phyloP scores from a whole-genome alignment of 2,888 invertebrate genomes.

The Caenorhabditis zanzibari region DNA sequence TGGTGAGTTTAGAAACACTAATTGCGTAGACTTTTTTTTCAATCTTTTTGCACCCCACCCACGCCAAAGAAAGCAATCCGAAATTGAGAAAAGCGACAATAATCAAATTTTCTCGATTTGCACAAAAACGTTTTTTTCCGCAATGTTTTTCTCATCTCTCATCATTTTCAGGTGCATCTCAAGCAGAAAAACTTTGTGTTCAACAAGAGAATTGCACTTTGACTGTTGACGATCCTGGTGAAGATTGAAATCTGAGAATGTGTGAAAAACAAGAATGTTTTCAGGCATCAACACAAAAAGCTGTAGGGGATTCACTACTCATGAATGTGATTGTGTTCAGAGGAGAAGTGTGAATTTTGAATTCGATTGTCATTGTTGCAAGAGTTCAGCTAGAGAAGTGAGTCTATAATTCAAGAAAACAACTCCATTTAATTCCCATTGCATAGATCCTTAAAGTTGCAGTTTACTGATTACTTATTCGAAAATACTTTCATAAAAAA shows the following conservation, averaged over 20 bases:
- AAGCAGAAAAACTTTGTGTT: slow-evolving; percentile 42
- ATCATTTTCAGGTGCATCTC: slow-evolving; percentile 38
- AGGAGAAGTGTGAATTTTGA: slow-evolving; percentile 43
- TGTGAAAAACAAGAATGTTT: background rate
- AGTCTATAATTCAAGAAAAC: background rate
- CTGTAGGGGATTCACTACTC: slow-evolving; percentile 25
- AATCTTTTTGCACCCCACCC: slow-evolving; percentile 28
- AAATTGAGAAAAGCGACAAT: slow-evolving; percentile 25
- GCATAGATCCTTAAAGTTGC: background rate
- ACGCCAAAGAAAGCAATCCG: slow-evolving; percentile 16
- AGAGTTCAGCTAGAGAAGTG: slow-evolving; percentile 17
- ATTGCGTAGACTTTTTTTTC: background rate
- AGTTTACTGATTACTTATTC: slow-evolving; percentile 6
- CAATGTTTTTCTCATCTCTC: background rate
- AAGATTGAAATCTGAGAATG: background rate
- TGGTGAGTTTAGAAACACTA: slow-evolving; percentile 21
- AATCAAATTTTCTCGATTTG: slow-evolving; percentile 25
- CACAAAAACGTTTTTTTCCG: background rate
- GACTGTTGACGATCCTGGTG: slow-evolving; percentile 41
- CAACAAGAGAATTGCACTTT: slow-evolving; percentile 46
- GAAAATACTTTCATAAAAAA: slow-evolving; percentile 9
- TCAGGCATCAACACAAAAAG: slow-evolving; percentile 37
- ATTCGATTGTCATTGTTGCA: slow-evolving; percentile 39
- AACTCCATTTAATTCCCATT: background rate
- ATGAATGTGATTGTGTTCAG: slow-evolving; percentile 41